These are phyloP conservation scores for Mola mola DNA, from an alignment of 2,113 vertebrate genomes.

Conservation along the genomic window DNA sequence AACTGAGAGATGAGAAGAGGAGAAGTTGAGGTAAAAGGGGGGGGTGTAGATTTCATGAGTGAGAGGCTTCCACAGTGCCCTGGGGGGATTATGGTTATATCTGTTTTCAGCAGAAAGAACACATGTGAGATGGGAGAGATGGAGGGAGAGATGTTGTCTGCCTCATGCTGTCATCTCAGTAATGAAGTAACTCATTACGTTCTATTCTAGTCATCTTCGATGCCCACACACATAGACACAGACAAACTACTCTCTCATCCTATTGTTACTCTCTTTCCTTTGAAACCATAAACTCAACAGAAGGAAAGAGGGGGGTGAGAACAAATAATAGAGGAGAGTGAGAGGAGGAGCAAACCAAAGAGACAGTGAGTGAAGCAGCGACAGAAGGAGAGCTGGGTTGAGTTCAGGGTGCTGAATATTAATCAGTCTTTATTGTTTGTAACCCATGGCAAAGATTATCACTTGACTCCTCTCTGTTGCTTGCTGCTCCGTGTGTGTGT, in stretches of 20 bases:
- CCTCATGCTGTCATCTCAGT: conserved; percentile 56
- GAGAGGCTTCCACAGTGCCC: conserved; percentile 57
- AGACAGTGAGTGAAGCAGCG: conserved; percentile 32
- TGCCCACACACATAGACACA: conserved; percentile 15
- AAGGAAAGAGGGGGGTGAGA: no score
- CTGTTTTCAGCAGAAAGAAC: conserved; percentile 66
- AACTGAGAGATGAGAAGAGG: conserved; percentile 15
- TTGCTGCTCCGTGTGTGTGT: conserved; percentile 5
- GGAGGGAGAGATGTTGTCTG: conserved; percentile 37
- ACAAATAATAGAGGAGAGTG: conserved; percentile 5
- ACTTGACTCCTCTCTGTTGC: conserved; percentile 37
- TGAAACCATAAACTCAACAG: conserved; percentile 37
- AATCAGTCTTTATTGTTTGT: conserved; percentile 72
- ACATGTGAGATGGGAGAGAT: conserved; percentile 30
- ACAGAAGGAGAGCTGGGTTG: conserved; percentile 31
- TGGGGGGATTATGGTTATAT: conserved; percentile 70
- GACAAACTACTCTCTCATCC: conserved; percentile 24
- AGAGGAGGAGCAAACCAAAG: conserved; percentile 12
- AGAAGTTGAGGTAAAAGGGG: background rate
- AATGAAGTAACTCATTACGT: conserved; percentile 63
- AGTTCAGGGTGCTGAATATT: conserved; percentile 63
- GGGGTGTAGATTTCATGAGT: conserved; percentile 68
- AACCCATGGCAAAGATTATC: conserved; percentile 64
- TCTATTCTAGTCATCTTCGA: conserved; percentile 48
- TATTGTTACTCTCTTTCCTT: conserved; percentile 26